phyloP scores from a whole-genome alignment of 1,140 invertebrate genomes.

The Drosophila neocordata region DNA sequence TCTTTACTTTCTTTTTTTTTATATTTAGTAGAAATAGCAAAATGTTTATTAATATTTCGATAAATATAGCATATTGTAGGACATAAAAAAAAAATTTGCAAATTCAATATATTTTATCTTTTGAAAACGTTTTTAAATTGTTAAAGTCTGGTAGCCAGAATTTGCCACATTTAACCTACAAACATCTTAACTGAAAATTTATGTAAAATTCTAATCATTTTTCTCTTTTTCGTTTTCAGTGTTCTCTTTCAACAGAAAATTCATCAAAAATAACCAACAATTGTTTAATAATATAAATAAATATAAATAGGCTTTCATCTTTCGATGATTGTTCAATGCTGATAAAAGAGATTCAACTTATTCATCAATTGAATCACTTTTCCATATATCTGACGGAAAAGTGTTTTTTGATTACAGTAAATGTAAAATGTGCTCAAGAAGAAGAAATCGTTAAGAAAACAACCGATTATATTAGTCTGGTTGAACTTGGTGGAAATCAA shows the following conservation, averaged over 20 bases:
- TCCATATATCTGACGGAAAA: neutral
- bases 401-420: neutral
- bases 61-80: too few relatives aligned
- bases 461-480: neutral
- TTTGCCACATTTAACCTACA: neutral
- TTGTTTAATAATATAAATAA: neutral
- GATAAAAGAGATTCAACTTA: neutral
- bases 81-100: too few relatives aligned
- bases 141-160: neutral
- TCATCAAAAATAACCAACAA: neutral
- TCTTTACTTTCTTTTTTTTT: too few relatives aligned
- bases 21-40: too few relatives aligned
- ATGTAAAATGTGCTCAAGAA: neutral
- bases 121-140: neutral
- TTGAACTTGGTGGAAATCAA: conserved; percentile 4
- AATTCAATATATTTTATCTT: neutral
- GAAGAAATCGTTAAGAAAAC: neutral
- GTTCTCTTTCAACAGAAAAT: neutral
- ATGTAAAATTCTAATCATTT: neutral
- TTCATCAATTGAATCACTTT: neutral
- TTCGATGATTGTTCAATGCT: neutral
- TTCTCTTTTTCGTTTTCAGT: neutral
- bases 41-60: too few relatives aligned
- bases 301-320: neutral
- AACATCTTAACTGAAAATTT: neutral